Evolutionary conservation across 1,140 invertebrate genomes (phyloP).

Genomic region (Cotesia typhae): DNA sequence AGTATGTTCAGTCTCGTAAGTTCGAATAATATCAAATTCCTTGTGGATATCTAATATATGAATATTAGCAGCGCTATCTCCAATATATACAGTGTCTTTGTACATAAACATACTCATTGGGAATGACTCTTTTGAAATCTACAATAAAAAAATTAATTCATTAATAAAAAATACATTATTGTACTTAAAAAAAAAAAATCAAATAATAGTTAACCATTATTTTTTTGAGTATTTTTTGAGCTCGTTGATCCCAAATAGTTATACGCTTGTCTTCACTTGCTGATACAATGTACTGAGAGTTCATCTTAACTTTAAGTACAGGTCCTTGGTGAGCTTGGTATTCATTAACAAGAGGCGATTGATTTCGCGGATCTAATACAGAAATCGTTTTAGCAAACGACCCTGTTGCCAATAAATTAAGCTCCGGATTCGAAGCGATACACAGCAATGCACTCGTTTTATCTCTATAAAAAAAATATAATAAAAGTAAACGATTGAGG

Average conservation of each 20-base stretch:
- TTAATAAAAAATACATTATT: background rate
- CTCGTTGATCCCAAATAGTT: conserved; percentile 57
- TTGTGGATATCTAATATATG: conserved; percentile 55
- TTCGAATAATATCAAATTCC: conserved; percentile 51
- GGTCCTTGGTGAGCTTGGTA: conserved; percentile 54
- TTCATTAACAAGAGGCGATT: conserved; percentile 39
- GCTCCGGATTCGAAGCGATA: conserved; percentile 50
- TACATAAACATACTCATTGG: conserved; percentile 57
- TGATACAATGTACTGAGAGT: conserved; percentile 54
- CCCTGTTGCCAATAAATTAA: conserved; percentile 51
- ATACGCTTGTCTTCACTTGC: conserved; percentile 60
- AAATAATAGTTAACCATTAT: conserved; percentile 44
- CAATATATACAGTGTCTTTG: conserved; percentile 51
- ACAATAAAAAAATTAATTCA: conserved; percentile 2
- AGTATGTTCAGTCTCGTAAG: conserved; percentile 50
- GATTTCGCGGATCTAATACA: conserved; percentile 53
- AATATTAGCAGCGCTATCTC: conserved; percentile 52
- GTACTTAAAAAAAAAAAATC: background rate
- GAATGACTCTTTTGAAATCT: conserved; percentile 55
- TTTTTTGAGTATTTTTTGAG: conserved; percentile 47
- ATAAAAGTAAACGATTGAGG: background rate
- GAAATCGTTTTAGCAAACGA: conserved; percentile 51
- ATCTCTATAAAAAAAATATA: conserved; percentile 42
- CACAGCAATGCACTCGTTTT: conserved; percentile 50
- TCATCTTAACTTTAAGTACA: conserved; percentile 55